These are phyloP conservation scores for Tricholauxania praeusta DNA, from an alignment of 2,888 invertebrate genomes.

Conservation along the genomic window DNA sequence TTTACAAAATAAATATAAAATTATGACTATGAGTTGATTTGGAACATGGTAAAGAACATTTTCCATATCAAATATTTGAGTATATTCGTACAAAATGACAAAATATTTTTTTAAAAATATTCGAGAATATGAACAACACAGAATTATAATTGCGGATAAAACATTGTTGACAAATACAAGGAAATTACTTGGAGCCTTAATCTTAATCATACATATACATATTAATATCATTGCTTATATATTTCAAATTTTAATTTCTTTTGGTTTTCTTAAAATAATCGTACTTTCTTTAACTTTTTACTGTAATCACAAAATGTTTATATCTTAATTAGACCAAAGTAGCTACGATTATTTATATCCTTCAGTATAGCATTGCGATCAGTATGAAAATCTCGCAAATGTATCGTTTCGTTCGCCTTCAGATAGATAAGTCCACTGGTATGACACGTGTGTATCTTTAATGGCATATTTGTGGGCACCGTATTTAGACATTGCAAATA, in stretches of 20 bases:
- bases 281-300: too few relatives aligned
- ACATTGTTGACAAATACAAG: too few relatives aligned
- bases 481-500: conserved; percentile 82
- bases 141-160: too few relatives aligned
- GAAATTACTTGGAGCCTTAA: too few relatives aligned
- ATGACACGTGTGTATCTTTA: conserved; percentile 80
- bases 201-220: too few relatives aligned
- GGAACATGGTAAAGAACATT: not conserved
- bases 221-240: too few relatives aligned
- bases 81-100: conserved; percentile 10
- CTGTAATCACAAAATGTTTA: conserved; percentile 32
- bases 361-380: conserved; percentile 66
- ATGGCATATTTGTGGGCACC: conserved; percentile 71
- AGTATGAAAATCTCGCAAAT: conserved; percentile 75
- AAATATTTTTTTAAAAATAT: not conserved
- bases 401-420: conserved; percentile 75
- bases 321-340: conserved; percentile 81
- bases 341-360: conserved; percentile 81
- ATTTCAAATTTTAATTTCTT: too few relatives aligned
- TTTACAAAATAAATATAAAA: conserved; percentile 30
- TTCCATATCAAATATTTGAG: conserved; percentile 18
- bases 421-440: conserved; percentile 78
- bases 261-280: too few relatives aligned
- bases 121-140: too few relatives aligned
- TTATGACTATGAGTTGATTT: not conserved